Evolutionary conservation across 2,797 vertebrate species (phyloP).

Genomic region (Danio albolineatus): DNA sequence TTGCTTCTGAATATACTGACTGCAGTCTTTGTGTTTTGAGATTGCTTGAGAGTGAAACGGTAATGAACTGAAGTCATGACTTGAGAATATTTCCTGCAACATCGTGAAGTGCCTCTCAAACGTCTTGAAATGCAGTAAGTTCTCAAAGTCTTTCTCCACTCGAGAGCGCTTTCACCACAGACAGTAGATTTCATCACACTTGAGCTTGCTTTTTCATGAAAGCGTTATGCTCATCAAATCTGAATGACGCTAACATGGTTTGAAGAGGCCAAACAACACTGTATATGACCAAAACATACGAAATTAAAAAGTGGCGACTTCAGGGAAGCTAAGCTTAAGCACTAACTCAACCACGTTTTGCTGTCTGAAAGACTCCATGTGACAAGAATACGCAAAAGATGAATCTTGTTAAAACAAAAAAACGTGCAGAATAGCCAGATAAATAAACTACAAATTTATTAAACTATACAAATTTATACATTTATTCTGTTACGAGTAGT

Average conservation of each 20-base stretch:
- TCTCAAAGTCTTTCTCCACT: slow-evolving; percentile 23
- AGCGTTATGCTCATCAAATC: slow-evolving; percentile 1
- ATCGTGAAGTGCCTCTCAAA: slow-evolving; percentile 17
- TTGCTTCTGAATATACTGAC: slow-evolving; percentile 2
- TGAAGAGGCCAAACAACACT: slow-evolving; percentile 1
- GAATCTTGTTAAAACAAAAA: slow-evolving; percentile 71
- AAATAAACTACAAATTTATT: slow-evolving; percentile 70
- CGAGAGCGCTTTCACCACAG: not conserved
- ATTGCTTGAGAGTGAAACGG: not conserved
- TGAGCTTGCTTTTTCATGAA: not conserved
- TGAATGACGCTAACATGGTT: slow-evolving; percentile 16
- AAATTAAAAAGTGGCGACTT: slow-evolving; percentile 10
- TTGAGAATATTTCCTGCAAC: not conserved
- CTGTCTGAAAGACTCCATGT: slow-evolving; percentile 64
- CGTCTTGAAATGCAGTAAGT: not conserved
- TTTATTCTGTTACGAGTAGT: too few relatives aligned
- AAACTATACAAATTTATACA: too few relatives aligned
- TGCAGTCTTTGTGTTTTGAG: not conserved
- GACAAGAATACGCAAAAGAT: slow-evolving; percentile 62
- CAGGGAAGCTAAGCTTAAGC: not conserved
- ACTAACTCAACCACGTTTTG: slow-evolving; percentile 46
- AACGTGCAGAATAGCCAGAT: slow-evolving; percentile 74
- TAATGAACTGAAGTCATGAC: slow-evolving; percentile 10
- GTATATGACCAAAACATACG: slow-evolving; percentile 13
- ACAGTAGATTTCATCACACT: slow-evolving; percentile 19